phyloP scores from a whole-genome alignment of 2,797 vertebrate species.

The Melanotaenia nigrans region DNA sequence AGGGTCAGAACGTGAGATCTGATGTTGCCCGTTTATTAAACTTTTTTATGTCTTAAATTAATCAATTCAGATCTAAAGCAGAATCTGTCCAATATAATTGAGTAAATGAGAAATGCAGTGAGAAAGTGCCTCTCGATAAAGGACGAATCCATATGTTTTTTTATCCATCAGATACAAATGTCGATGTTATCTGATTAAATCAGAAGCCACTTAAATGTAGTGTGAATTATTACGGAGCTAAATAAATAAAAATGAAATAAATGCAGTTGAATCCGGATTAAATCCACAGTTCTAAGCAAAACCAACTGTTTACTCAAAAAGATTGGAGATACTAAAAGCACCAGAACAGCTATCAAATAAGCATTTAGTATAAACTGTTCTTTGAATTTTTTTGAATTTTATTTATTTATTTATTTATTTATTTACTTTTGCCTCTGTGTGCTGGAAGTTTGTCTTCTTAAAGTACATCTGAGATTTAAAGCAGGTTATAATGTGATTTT shows the following conservation, averaged over 20 bases:
- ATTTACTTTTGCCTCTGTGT: neutral
- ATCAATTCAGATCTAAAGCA: neutral
- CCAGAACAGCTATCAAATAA: neutral
- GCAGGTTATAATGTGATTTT: neutral
- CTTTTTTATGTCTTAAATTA: neutral
- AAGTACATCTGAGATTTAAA: neutral
- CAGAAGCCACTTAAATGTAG: too few species aligned
- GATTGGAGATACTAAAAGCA: neutral
- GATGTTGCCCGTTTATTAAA: neutral
- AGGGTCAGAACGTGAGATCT: neutral
- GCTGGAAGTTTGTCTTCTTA: slow-evolving; percentile 2
- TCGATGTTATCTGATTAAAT: too few species aligned
- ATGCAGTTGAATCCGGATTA: too few species aligned
- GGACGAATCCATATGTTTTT: too few species aligned
- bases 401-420: too few species aligned
- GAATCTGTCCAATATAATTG: neutral
- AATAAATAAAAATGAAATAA: neutral
- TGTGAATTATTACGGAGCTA: neutral
- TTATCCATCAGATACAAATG: too few species aligned
- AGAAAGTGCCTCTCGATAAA: too few species aligned
- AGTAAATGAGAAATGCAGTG: neutral
- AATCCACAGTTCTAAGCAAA: too few species aligned
- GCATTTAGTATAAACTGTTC: neutral
- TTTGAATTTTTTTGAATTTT: neutral
- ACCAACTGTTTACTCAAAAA: neutral